Percentiles rank a stretch among this genome's conserved stretches.
Conservation (phyloP, 1,140 invertebrate species). For the Cyphomyrmex costatus region DNA sequence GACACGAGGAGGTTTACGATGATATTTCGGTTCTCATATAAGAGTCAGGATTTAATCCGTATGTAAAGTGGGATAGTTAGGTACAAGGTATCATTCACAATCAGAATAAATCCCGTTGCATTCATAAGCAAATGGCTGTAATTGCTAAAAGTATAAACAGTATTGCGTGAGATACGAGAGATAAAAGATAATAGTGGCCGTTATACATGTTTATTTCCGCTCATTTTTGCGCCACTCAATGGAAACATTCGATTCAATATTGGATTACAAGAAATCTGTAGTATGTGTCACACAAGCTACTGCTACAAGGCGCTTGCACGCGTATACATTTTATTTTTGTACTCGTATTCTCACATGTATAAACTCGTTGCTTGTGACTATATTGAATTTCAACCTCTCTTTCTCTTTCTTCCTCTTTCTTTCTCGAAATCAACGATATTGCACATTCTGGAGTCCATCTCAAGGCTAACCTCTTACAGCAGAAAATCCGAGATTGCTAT, state of each 20-base stretch:
- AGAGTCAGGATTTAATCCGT: constrained; percentile 35
- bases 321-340: constrained; percentile 32
- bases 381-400: constrained; percentile 56
- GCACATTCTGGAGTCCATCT: constrained; percentile 47
- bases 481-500: constrained; percentile 55
- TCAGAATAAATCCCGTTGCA: constrained; percentile 30
- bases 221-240: constrained; percentile 1
- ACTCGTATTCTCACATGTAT: constrained; percentile 33
- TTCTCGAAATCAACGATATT: constrained; percentile 42
- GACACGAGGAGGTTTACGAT: constrained; percentile 1
- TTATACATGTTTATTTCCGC: not conserved
- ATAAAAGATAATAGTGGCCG: not conserved
- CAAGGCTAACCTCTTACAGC: constrained; percentile 51
- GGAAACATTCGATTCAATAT: constrained; percentile 49
- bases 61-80: constrained; percentile 27
- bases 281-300: constrained; percentile 36
- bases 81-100: not conserved
- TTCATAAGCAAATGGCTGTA: not conserved
- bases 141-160: constrained; percentile 22
- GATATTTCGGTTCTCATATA: constrained; percentile 45
- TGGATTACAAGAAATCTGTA: constrained; percentile 13
- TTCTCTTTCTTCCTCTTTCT: not conserved
- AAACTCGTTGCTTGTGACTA: constrained; percentile 44
- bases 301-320: constrained; percentile 22
- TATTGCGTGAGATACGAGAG: not conserved